Percentiles rank a stretch among this genome's conserved stretches.
Evolutionary conservation across 2,797 vertebrate species (phyloP).

Genomic region (Sebastes hubbsi): DNA sequence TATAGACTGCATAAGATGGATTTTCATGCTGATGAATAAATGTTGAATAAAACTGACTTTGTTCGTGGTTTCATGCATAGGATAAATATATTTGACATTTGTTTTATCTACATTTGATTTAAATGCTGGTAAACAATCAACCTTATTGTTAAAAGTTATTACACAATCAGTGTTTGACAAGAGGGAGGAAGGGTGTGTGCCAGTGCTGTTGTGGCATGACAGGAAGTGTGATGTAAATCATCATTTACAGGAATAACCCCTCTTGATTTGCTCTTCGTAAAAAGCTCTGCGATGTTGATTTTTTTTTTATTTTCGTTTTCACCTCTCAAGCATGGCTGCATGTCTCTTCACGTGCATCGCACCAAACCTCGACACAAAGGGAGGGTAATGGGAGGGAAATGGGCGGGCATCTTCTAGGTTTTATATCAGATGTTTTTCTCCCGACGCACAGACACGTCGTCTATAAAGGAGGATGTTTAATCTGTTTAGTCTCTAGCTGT

Average conservation of each 20-base stretch:
- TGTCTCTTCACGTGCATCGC: not conserved
- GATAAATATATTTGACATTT: not conserved
- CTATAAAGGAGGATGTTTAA: not conserved
- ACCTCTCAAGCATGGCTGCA: not conserved
- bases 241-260: not conserved
- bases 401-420: conserved; percentile 1
- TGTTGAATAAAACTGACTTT: not conserved
- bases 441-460: no score
- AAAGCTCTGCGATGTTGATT: no score
- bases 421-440: not conserved
- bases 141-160: not conserved
- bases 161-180: not conserved
- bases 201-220: not conserved
- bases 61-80: not conserved
- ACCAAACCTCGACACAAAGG: no score
- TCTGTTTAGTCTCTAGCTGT: not conserved
- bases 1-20: no score
- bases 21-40: not conserved
- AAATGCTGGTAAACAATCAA: not conserved
- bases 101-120: not conserved
- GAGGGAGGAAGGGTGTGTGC: not conserved
- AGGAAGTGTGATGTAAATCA: not conserved
- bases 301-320: not conserved
- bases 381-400: not conserved
- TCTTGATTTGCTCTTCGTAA: not conserved